Percentiles rank a stretch among this genome's conserved stretches.
Conservation (phyloP, 2,797 vertebrate genomes). For the Lepus townsendii region DNA sequence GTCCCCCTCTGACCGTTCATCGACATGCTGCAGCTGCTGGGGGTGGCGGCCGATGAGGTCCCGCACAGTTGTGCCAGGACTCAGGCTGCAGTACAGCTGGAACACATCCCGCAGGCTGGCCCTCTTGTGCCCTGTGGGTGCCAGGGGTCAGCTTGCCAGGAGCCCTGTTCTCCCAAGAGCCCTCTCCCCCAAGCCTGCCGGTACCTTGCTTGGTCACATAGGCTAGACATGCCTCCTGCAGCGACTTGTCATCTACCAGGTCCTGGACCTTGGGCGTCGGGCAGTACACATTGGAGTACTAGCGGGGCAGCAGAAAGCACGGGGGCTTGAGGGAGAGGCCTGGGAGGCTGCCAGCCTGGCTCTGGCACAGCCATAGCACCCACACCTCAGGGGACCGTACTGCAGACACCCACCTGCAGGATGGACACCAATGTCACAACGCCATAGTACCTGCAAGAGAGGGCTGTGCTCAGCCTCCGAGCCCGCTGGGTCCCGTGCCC, state of each 20-base stretch:
- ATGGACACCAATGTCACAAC: conserved; percentile 97
- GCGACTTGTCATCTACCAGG: conserved; percentile 96
- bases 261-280: conserved; percentile 97
- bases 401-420: conserved; percentile 93
- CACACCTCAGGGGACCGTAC: conserved; percentile 3
- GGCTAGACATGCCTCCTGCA: conserved; percentile 97
- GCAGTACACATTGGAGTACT: conserved; percentile 99
- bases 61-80: conserved; percentile 97
- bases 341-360: background rate
- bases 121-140: conserved; percentile 93
- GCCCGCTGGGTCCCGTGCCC: background rate
- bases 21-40: conserved; percentile 96
- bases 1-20: conserved; percentile 92
- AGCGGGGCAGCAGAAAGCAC: conserved; percentile 61
- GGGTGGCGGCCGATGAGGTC: conserved; percentile 98
- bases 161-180: background rate
- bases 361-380: background rate
- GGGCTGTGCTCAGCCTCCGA: conserved; percentile 39
- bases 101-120: conserved; percentile 96
- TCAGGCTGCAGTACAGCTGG: conserved; percentile 98
- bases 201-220: conserved; percentile 97
- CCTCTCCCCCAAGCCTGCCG: fast-evolving
- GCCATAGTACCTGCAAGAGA: conserved; percentile 94
- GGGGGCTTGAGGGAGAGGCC: background rate
- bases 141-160: conserved; percentile 27